Base-by-base conservation (phyloP, 2,113 vertebrate genomes). In the Hirundichthys speculiger region DNA sequence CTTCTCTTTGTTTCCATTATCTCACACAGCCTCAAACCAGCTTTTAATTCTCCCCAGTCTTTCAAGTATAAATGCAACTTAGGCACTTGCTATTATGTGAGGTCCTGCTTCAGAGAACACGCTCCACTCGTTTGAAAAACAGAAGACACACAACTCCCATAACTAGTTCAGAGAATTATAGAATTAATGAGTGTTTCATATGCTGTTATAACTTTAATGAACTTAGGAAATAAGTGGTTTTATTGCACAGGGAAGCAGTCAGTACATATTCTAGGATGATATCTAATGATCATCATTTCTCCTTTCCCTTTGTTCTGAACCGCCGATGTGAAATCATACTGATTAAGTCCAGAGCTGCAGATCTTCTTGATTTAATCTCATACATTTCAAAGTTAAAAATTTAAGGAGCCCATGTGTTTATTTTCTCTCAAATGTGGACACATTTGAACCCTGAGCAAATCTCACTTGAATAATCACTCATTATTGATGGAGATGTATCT, bases 161-260 rank as follows among this genome's bases (percentile, higher is more conserved):
- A 38, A 73, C 51, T 63, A 76, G 59, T 60, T 63, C 25, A 25
- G 59, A 53, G 69, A 74, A 71, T 73, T 57, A 56, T 20, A 51
- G 69, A 64, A 86, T 63, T 75, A 73, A 81, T 75, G 67, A 70
- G 58, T 52, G 51, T 56, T 69, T 34, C 58, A 70, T 71, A 64
- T 73, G 56, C 51, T 67, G 67, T 55, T 55, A 56, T 73, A 54
- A 63, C 55, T 86, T 79, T 72, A 84, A 84, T 82, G 63, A 80
- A 77, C 62, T 71, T 63, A 30, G 39, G 22, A 45, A 47, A 66
- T 43, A 69, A 73, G 40, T 21, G 53, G 11, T 61, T 62, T 82
- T 74, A 57, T 59, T 67, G 39, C 39, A 59, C 43, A 48, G 18
- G 59, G 58, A 70, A 43, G n/a, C 18, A 34, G 49, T 62, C 9